Conservation (phyloP, 2,113 vertebrate species). For the Romanogobio albipinnatus region DNA sequence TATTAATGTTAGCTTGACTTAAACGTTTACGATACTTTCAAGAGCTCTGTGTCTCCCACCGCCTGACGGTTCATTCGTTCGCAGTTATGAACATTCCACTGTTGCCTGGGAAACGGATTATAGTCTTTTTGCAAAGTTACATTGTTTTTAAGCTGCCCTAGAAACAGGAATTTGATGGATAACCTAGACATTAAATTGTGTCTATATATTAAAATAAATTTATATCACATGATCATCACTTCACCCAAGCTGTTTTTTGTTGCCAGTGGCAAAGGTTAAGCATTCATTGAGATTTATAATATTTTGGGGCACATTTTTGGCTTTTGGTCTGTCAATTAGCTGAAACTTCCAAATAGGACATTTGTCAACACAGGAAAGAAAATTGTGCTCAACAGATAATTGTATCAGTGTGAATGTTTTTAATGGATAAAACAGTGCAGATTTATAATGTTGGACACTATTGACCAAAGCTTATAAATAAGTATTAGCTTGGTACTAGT, state of each 20-base stretch:
- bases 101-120: not conserved
- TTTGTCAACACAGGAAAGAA: not conserved
- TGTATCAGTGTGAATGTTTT: not conserved
- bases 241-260: not conserved
- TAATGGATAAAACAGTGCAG: not conserved
- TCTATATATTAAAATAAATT: not conserved
- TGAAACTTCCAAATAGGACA: not conserved
- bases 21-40: not conserved
- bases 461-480: not conserved
- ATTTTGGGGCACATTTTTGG: not conserved
- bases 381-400: not conserved
- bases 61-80: not conserved
- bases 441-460: not conserved
- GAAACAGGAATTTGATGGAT: not conserved
- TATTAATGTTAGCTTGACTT: not conserved
- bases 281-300: not conserved
- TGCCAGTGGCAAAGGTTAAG: not conserved
- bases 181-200: not conserved
- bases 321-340: not conserved
- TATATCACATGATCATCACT: not conserved
- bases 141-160: not conserved
- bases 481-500: not conserved
- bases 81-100: not conserved
- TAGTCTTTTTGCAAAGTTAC: not conserved
- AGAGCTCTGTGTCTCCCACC: not conserved